phyloP scores from a whole-genome alignment of 2,888 invertebrate genomes.

The Eilema depressum region DNA sequence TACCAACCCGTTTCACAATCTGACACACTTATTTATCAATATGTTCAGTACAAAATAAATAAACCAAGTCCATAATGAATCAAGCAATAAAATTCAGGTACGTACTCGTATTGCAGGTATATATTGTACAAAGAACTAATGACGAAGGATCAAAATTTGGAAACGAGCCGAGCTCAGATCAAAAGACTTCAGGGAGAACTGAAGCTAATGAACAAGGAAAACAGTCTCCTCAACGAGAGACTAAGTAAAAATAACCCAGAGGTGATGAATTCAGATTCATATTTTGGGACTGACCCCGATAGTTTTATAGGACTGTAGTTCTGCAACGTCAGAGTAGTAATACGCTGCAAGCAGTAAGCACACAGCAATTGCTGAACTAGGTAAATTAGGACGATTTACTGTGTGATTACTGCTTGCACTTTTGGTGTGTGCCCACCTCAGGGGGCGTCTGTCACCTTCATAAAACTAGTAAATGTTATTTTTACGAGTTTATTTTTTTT shows the following conservation, averaged over 20 bases:
- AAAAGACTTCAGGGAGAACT: conserved; percentile 88
- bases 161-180: conserved; percentile 88
- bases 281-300: not conserved
- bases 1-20: conserved; percentile 22
- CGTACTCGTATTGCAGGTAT: conserved; percentile 82
- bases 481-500: no score
- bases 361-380: no score
- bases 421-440: no score
- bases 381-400: no score
- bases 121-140: conserved; percentile 89
- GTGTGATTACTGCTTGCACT: no score
- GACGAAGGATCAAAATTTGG: conserved; percentile 88
- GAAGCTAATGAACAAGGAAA: conserved; percentile 88
- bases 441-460: no score
- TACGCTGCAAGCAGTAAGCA: no score
- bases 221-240: conserved; percentile 85
- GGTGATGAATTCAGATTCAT: conserved; percentile 52
- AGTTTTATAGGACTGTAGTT: no score
- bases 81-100: conserved; percentile 58
- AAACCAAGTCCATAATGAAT: conserved; percentile 57
- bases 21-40: conserved; percentile 39
- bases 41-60: conserved; percentile 36
- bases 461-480: no score
- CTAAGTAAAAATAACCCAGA: conserved; percentile 75
- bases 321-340: no score